Evolutionary conservation across 37 sponge, comb jelly and placozoan genomes (phyloP), one percentile per base, ranked within the genome.

Genomic region (Mnemiopsis leidyi): DNA sequence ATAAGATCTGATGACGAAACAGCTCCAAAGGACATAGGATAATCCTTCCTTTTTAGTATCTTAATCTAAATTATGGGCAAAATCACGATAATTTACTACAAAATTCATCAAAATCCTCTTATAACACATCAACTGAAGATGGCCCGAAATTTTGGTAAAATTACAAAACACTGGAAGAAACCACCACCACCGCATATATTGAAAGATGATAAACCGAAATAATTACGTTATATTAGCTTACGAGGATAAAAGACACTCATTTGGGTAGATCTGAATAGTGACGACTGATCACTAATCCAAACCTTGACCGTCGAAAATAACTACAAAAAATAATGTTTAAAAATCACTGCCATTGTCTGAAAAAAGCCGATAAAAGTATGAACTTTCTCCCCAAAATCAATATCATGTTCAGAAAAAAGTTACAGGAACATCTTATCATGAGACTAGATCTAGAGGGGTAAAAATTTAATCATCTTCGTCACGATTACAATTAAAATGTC

Each of bases 331-430:
- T 48, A 48, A 48, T 48, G 61, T 48, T 77, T 77, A 77, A 77
- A 77, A 77, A 77, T 77, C 79, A 77, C 36, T 32, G 79, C 79
- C 35, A 77, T 77, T 31, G 26, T 77, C 79, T 77, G 79, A 77
- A 69, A 61, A 69, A 69, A 69, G 73, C 61, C 61, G 61, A 20
- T 21, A 69, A 69, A 69, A 69, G 29, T 69, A 21, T 9, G 18
- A 61, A 18, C 23, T 69, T 69, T 28, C 73, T 25, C 73, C 73
- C 73, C 73, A 69, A 69, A 69, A 69, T 69, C 61, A n/a, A n/a
- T n/a, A 48, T 48, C 61, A 69, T 69, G 73, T 69, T 69, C 73
- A 21, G 29, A 69, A 69, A 69, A 48, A 48, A 48, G 61, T 13
- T 18, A 48, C 61, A 48, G 61, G 61, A 48, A 48, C 13, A 18